phyloP scores from a whole-genome alignment of 2,113 vertebrate genomes.

The Copsychus sechellarum region DNA sequence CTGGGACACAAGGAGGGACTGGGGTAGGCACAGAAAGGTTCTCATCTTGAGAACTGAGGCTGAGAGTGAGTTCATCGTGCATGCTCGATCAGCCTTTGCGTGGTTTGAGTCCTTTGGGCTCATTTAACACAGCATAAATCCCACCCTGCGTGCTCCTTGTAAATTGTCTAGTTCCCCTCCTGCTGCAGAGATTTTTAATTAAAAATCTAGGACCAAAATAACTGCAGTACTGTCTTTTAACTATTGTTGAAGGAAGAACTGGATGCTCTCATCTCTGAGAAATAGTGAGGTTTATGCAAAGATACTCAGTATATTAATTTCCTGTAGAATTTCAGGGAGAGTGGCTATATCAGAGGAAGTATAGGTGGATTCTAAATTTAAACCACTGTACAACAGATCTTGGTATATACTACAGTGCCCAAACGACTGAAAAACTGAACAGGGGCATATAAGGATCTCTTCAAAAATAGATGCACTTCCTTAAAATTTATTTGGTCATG shows the following conservation, averaged over 20 bases:
- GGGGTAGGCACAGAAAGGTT: background rate
- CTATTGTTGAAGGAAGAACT: background rate
- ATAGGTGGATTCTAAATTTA: slow-evolving; percentile 36
- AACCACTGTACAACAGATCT: background rate
- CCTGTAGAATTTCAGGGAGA: background rate
- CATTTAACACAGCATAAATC: slow-evolving; percentile 7
- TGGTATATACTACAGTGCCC: background rate
- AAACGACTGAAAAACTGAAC: background rate
- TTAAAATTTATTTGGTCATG: background rate
- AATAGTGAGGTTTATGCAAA: background rate
- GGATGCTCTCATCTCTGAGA: background rate
- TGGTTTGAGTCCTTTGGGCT: background rate
- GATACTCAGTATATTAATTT: background rate
- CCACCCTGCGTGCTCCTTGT: background rate
- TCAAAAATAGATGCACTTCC: slow-evolving; percentile 8
- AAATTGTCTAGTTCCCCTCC: slow-evolving; percentile 4
- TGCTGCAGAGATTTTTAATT: slow-evolving; percentile 58
- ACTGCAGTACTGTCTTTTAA: background rate
- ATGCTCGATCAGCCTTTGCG: background rate
- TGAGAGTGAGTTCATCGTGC: background rate
- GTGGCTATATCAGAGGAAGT: background rate
- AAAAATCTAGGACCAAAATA: slow-evolving; percentile 39
- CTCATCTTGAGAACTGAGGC: background rate
- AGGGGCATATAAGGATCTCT: background rate
- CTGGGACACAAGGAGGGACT: background rate